These are phyloP conservation scores for Tetramorium parvispinum DNA, from an alignment of 1,140 invertebrate genomes.

Conservation along the genomic window DNA sequence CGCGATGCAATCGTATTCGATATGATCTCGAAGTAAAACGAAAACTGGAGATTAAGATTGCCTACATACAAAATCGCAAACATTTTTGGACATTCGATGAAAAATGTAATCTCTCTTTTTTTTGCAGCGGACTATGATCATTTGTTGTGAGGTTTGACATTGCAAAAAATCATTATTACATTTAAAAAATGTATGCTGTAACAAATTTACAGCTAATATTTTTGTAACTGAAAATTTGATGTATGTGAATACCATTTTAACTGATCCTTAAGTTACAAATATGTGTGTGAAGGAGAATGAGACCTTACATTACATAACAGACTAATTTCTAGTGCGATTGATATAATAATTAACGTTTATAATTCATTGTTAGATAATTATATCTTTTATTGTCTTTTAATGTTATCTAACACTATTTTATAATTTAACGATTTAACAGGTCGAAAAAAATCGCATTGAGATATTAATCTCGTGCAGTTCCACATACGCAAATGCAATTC, in stretches of 20 bases:
- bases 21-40: background rate
- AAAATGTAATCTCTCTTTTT: background rate
- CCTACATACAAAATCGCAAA: background rate
- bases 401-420: background rate
- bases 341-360: background rate
- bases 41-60: background rate
- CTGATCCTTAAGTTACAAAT: background rate
- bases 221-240: background rate
- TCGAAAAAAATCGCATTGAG: background rate
- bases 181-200: background rate
- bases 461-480: constrained; percentile 4
- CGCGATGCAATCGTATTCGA: background rate
- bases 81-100: background rate
- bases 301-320: constrained; percentile 4
- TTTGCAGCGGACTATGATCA: background rate
- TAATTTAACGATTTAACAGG: background rate
- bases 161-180: background rate
- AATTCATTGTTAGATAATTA: background rate
- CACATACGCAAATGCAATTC: constrained; percentile 9
- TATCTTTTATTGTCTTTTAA: background rate
- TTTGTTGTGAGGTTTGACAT: background rate
- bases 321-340: background rate
- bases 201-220: background rate
- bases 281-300: background rate
- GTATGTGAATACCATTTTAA: background rate